phyloP scores from a whole-genome alignment of 2,888 invertebrate species.

The Oscheius sp. region DNA sequence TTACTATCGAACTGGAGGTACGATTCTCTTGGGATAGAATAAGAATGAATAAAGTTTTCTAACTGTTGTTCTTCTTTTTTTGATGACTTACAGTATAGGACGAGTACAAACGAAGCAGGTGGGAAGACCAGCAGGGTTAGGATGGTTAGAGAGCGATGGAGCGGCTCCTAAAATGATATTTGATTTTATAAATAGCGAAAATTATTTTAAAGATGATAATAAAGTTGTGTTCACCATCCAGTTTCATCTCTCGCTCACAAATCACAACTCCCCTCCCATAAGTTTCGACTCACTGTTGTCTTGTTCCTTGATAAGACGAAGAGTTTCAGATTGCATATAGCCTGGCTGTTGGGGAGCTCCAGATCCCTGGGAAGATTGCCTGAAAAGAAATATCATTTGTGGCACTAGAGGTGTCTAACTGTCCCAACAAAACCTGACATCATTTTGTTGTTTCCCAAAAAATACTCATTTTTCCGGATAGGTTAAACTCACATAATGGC shows the following conservation, averaged over 20 bases:
- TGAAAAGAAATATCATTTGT: neutral
- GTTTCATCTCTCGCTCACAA: neutral
- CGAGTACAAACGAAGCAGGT: slow-evolving; percentile 96
- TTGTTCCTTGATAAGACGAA: slow-evolving; percentile 63
- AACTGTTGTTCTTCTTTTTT: too few species aligned
- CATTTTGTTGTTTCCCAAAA: neutral
- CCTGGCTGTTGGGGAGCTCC: slow-evolving; percentile 46
- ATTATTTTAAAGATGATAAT: neutral
- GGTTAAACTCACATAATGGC: slow-evolving; percentile 14
- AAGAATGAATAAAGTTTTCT: neutral
- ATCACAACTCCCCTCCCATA: neutral
- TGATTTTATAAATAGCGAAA: too few species aligned
- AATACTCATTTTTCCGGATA: neutral
- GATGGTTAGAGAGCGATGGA: slow-evolving; percentile 59
- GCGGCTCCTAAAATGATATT: slow-evolving; percentile 16
- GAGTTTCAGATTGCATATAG: slow-evolving; percentile 62
- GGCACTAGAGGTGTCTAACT: neutral
- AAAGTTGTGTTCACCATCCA: neutral
- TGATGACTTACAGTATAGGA: slow-evolving; percentile 92
- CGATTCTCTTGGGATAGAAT: slow-evolving; percentile 47
- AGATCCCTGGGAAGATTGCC: slow-evolving; percentile 11
- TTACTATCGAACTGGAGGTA: slow-evolving; percentile 48
- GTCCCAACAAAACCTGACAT: neutral
- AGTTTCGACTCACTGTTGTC: slow-evolving; percentile 35
- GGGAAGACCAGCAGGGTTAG: slow-evolving; percentile 79